Conservation (phyloP, 2,113 vertebrate genomes). For the Tapirus terrestris region DNA sequence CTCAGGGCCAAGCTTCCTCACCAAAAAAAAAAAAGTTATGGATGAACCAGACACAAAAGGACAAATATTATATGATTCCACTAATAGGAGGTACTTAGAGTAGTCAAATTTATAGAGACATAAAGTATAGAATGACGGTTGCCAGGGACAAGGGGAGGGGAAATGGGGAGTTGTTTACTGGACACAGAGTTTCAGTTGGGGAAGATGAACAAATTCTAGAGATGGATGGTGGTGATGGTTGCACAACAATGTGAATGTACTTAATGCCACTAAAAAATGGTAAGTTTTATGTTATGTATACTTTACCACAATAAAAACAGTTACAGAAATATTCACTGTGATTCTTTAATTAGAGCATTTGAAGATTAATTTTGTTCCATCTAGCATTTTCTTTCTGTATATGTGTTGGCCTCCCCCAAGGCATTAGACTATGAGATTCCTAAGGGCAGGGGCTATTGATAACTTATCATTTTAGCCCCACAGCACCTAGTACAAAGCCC, state of each 20-base stretch:
- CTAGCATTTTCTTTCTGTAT: background rate
- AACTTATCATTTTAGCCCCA: background rate
- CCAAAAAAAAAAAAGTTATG: background rate
- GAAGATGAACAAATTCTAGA: background rate
- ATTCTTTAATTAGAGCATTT: background rate
- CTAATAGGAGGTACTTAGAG: background rate
- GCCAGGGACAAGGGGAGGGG: background rate
- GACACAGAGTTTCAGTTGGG: background rate
- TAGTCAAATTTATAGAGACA: too few species aligned
- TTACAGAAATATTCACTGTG: background rate
- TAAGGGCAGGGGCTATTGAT: background rate
- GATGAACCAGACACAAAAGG: background rate
- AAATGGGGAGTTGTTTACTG: too few species aligned
- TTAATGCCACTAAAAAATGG: background rate
- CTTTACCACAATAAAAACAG: background rate
- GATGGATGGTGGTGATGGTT: background rate
- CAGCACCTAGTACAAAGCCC: background rate
- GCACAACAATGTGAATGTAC: background rate
- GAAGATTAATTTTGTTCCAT: background rate
- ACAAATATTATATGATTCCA: background rate
- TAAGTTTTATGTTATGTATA: background rate
- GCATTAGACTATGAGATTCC: background rate
- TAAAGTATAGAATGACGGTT: background rate
- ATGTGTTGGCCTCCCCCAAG: background rate
- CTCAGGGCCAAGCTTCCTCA: too few species aligned